phyloP scores from a whole-genome alignment of 2,797 vertebrate species.

The Poeciliopsis paucimaculata region DNA sequence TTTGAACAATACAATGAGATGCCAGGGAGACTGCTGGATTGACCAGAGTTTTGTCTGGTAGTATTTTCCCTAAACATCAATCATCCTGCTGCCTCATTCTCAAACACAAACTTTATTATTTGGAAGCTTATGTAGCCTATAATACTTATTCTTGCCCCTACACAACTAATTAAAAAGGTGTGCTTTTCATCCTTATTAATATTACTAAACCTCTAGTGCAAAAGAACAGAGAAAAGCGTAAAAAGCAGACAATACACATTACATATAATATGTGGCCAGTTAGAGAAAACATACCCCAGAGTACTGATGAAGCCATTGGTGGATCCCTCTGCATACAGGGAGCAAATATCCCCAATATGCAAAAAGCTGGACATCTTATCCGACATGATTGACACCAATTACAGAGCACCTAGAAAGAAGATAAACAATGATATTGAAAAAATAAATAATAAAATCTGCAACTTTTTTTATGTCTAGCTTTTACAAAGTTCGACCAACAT shows the following conservation, averaged over 20 bases:
- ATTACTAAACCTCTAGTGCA: constrained; percentile 14
- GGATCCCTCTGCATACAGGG: constrained; percentile 97
- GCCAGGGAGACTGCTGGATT: neutral
- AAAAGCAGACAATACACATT: neutral
- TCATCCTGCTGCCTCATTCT: constrained; percentile 7
- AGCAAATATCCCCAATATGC: constrained; percentile 98
- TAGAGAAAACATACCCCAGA: constrained; percentile 64
- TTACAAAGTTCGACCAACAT: neutral
- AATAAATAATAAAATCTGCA: neutral
- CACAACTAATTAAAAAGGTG: neutral
- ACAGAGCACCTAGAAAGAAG: constrained; percentile 44
- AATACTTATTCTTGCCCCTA: neutral
- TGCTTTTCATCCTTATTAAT: neutral
- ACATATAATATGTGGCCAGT: constrained; percentile 25
- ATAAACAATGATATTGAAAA: neutral
- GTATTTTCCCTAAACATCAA: neutral
- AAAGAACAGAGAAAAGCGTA: constrained; percentile 16
- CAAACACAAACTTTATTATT: neutral
- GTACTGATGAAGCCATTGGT: constrained; percentile 99
- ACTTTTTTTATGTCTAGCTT: neutral
- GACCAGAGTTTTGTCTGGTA: neutral
- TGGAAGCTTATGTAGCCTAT: no score
- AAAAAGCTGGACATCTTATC: constrained; percentile 99
- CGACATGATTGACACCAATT: constrained; percentile 83
- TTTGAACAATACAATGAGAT: neutral